Percentiles rank a stretch among this genome's conserved stretches.
phyloP scores from a whole-genome alignment of 2,113 vertebrate genomes.

The Puntigrus tetrazona region DNA sequence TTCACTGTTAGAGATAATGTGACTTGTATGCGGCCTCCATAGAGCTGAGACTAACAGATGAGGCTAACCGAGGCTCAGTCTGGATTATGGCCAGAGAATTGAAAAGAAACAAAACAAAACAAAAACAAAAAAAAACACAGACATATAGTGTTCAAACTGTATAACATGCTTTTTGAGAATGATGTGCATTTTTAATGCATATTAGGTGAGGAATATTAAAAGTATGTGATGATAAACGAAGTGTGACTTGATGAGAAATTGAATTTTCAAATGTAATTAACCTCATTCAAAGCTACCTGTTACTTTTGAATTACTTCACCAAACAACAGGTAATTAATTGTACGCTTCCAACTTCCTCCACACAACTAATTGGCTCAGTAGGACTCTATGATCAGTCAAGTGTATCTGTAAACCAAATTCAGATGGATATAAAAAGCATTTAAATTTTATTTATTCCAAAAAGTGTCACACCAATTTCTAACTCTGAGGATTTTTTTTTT shows the following conservation, averaged over 20 bases:
- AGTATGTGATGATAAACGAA: background rate
- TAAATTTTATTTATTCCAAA: background rate
- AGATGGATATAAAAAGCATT: constrained; percentile 1
- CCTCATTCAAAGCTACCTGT: constrained; percentile 12
- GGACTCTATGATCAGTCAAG: constrained; percentile 29
- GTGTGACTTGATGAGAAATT: background rate
- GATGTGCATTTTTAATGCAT: background rate
- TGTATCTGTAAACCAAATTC: constrained; percentile 28
- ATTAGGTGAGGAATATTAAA: background rate
- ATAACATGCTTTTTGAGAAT: background rate
- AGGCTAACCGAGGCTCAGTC: background rate
- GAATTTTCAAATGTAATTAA: background rate
- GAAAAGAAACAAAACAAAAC: background rate
- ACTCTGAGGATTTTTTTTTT: background rate
- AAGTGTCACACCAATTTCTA: constrained; percentile 14
- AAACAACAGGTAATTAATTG: constrained; percentile 24
- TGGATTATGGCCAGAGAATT: background rate
- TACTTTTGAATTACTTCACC: constrained; percentile 24
- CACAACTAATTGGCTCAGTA: constrained; percentile 25
- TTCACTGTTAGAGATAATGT: constrained; percentile 33
- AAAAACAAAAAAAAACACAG: background rate
- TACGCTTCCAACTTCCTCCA: background rate
- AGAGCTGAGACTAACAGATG: constrained; percentile 1
- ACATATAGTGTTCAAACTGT: background rate
- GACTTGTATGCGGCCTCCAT: background rate